phyloP scores from a whole-genome alignment of 2,113 vertebrate genomes.

The Cyrtonyx montezumae region DNA sequence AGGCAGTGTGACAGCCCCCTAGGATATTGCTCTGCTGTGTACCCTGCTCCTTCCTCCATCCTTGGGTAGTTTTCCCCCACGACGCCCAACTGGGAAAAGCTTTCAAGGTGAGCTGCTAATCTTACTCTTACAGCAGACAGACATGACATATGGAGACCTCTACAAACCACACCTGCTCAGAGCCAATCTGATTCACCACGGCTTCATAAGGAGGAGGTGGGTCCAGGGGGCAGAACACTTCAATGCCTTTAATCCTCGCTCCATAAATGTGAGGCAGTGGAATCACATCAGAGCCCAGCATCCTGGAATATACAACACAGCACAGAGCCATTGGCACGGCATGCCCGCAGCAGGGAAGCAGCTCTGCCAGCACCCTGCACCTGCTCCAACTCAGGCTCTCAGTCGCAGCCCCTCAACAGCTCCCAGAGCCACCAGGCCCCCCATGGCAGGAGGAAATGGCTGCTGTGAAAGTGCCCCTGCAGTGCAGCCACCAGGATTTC shows the following conservation, averaged over 20 bases:
- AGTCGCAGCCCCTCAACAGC: background rate
- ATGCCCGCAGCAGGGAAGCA: background rate
- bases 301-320: constrained; percentile 44
- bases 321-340: background rate
- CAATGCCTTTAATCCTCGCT: constrained; percentile 78
- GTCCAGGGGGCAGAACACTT: constrained; percentile 85
- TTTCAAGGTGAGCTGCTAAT: background rate
- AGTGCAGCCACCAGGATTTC: background rate
- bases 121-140: background rate
- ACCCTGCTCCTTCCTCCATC: background rate
- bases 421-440: background rate
- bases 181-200: constrained; percentile 43
- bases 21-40: background rate
- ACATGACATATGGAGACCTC: background rate
- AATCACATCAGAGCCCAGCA: constrained; percentile 77
- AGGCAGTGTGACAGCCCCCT: background rate
- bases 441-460: background rate
- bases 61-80: background rate
- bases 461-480: rapidly evolving
- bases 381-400: background rate
- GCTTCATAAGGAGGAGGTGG: constrained; percentile 86
- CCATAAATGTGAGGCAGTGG: constrained; percentile 81
- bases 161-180: constrained; percentile 73
- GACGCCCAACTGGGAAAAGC: background rate
- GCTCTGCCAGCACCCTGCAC: background rate